Evolutionary conservation across 2,113 vertebrate species (phyloP), one percentile per base, ranked within the genome.

Genomic region (Oxygymnocypris stewartii): DNA sequence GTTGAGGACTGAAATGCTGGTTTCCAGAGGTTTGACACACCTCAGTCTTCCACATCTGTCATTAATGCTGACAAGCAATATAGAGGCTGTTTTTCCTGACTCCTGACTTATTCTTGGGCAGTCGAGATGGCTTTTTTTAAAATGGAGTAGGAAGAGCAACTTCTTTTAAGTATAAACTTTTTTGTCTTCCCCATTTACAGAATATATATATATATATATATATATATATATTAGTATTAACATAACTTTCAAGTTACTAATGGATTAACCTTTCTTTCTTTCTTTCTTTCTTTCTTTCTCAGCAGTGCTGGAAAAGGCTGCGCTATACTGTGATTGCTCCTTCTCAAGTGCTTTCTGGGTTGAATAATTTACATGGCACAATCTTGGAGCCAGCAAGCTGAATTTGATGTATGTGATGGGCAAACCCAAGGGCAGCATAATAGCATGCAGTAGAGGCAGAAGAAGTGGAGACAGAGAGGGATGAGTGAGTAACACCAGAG

Each of bases 361-460:
- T 86, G 81, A 88, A 79, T 88, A 63, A 85, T 88, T 84, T 42
- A 61, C 49, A 57, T 59, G 67, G 67, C 23, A 74, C 47, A 75
- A n/a, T 84, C 31, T 61, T 63, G 59, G 61, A 31, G 61, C 61
- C 18, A 14, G 85, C 42, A 7, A 25, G 84, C 51, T 40, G 49
- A 86, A 79, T 79, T 37, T 86, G 75, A 83, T 79, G 51, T 51
- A 47, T 86, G 63, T 79, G 65, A 78, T 79, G 54, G 61, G 44
- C n/a, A 16, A 83, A n/a, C 57, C 84, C 54, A 79, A 61, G 82
- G 67, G 65, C 18, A 84, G 28, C 47, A 42, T 74, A 74, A 84
- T 84, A 25, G 82, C 82, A 59, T 35, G 63, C 42, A 67, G 18
- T 63, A 82, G 80, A 69, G 63, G 63, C 63, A 82, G 63, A 20